phyloP scores from a whole-genome alignment of 2,113 vertebrate genomes.

The Gorilla gorilla region DNA sequence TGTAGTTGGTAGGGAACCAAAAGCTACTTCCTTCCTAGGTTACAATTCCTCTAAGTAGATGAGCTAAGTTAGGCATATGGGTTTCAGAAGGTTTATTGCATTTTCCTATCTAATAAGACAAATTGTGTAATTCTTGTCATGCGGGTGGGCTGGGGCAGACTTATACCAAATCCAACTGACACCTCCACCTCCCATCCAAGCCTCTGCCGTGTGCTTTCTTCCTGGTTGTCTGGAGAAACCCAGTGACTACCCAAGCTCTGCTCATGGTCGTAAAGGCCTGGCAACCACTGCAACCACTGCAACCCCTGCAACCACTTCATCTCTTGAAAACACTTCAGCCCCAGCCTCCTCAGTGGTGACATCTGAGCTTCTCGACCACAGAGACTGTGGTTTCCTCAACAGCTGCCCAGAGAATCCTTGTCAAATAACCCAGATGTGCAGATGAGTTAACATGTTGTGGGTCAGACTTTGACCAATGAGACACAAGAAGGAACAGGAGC shows the following conservation, averaged over 20 bases:
- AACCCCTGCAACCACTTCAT: neutral
- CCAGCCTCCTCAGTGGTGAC: neutral
- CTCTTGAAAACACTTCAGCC: neutral
- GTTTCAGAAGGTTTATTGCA: neutral
- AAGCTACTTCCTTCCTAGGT: constrained; percentile 50
- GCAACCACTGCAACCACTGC: accelerated
- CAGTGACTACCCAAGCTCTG: neutral
- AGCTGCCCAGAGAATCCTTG: neutral
- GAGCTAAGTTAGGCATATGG: neutral
- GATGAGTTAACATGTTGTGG: neutral
- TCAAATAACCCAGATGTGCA: neutral
- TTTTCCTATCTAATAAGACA: constrained; percentile 12
- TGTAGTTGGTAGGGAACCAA: constrained; percentile 30
- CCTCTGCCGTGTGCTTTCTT: neutral
- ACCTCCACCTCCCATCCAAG: neutral
- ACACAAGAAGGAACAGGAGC: neutral
- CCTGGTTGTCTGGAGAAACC: neutral
- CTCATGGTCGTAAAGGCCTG: neutral
- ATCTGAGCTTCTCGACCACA: neutral
- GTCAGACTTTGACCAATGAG: neutral
- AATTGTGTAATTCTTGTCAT: neutral
- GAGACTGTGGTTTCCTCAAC: neutral
- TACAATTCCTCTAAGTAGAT: constrained; percentile 7
- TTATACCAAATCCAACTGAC: neutral
- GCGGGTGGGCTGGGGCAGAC: accelerated